Evolutionary conservation across 2,113 vertebrate species (phyloP), one percentile per base, ranked within the genome.

Genomic region (Menidia beryllina): DNA sequence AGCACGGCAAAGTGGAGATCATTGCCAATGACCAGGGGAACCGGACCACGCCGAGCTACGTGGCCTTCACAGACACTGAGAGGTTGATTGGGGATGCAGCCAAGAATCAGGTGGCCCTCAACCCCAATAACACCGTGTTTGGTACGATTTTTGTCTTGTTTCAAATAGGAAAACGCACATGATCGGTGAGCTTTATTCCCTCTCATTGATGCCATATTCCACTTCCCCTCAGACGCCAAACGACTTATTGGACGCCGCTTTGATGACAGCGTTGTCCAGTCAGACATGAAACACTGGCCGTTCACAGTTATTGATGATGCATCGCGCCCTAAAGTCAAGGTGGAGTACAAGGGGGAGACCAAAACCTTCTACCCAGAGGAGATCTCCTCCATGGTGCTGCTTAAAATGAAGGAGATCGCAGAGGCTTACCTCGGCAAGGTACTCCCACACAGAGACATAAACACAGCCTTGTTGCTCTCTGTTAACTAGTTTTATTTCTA

Each of bases 1-100:
- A 98, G 19, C 96, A 98, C 0, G 96, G 96, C 19, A 98, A 98
- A 89, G 96, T 98, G 69, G 96, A 98, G 49, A 98, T 98, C 74
- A 97, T 98, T 67, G 96, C 96, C 87, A 98, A 98, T 0, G 96
- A 98, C 68, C 92, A 93, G 74, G 92, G 92, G 25, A 93, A 93
- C 87, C 81, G 92, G 85, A 93, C 89, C 84, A 93, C 92, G 2
- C 92, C 91, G 75, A 93, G 92, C 56, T 93, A 93, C 23, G 92
- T 93, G 5, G 91, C 92, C 24, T 93, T 93, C 57, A 93, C 93
- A 0, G 92, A 94, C 78, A 85, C 91, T 0, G 92, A 93, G 52
- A 87, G 92, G 71, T 74, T 93, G 62, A 93, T 93, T 34, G 91
- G 92, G 0, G 92, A 93, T 69, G 88, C 92, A 15, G 92, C 92